Evolutionary conservation across 2,888 invertebrate species (phyloP), one percentile per base, ranked within the genome.

Genomic region (Eilema griseolum): DNA sequence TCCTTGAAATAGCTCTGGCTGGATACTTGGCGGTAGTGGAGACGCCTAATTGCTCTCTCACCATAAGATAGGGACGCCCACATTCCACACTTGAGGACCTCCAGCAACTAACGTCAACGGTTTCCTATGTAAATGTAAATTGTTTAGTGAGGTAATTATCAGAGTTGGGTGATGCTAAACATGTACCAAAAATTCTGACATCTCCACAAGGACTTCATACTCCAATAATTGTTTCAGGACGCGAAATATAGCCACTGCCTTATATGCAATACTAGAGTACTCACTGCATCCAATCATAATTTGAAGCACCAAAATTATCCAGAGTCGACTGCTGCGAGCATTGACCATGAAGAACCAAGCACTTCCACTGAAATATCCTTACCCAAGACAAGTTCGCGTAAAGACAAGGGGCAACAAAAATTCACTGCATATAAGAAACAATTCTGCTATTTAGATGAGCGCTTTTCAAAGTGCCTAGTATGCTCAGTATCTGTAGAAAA

Each of bases 201-300:
- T 33, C 31, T 20, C 41, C 41, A 16, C 20, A 46, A 46, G n/a
- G n/a, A 52, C n/a, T 52, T n/a, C 5, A 20, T 31, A 7, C 8
- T 37, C 8, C 7, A 60, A 37, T 16, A 2, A 37, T 62, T 62
- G 14, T 62, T 62, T 37, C 61, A 62, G 61, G 24, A 62, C 16
- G 24, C 2, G 2, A 7, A 24, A 16, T 62, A 62, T 62, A 37
- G 61, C 37, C 61, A 62, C 37, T 62, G 61, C 16, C 61, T 62
- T 7, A 16, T 62, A 24, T 62, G 61, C 37, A 62, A 62, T 37
- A 33, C 33, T 37, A 62, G 37, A 24, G 24, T 37, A 37, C 14
- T 62, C 16, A 62, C 61, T 37, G 33, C 37, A 37, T 62, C 37
- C 16, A 16, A 62, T 37, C 61, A 62, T 37, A 4, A 10, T 24